Conservation (phyloP, 2,797 vertebrate genomes). For the Acestrorhynchus altus region DNA sequence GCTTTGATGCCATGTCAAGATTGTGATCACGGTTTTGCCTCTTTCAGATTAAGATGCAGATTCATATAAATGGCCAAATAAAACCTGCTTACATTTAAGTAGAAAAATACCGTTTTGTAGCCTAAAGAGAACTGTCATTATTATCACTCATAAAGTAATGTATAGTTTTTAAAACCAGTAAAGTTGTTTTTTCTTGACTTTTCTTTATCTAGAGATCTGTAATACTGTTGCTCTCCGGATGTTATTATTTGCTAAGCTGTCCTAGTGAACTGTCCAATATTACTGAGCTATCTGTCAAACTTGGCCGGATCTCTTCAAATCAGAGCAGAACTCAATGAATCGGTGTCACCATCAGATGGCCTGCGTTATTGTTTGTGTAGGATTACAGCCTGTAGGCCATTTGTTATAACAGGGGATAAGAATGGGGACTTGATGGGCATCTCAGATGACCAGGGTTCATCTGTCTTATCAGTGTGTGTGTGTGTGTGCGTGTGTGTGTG, state of each 20-base stretch:
- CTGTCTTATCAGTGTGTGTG: conserved; percentile 64
- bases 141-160: background rate
- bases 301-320: conserved; percentile 62
- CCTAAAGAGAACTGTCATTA: background rate
- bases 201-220: conserved; percentile 47
- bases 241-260: conserved; percentile 64
- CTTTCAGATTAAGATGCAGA: background rate
- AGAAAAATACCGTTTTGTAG: background rate
- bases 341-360: conserved; percentile 70
- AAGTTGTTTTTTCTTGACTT: conserved; percentile 22
- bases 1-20: background rate
- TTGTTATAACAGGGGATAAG: conserved; percentile 57
- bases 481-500: conserved; percentile 24
- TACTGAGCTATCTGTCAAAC: conserved; percentile 61
- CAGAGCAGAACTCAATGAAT: conserved; percentile 68
- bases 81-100: background rate
- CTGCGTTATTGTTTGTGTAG: conserved; percentile 71
- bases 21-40: background rate
- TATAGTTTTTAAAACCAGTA: conserved; percentile 21
- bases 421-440: conserved; percentile 62
- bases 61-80: background rate
- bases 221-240: conserved; percentile 60
- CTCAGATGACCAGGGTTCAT: conserved; percentile 64
- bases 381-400: conserved; percentile 69
- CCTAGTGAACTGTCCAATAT: conserved; percentile 63